Evolutionary conservation across 2,113 vertebrate genomes (phyloP), one percentile per base, ranked within the genome.

Genomic region (Tetraodon nigroviridis): DNA sequence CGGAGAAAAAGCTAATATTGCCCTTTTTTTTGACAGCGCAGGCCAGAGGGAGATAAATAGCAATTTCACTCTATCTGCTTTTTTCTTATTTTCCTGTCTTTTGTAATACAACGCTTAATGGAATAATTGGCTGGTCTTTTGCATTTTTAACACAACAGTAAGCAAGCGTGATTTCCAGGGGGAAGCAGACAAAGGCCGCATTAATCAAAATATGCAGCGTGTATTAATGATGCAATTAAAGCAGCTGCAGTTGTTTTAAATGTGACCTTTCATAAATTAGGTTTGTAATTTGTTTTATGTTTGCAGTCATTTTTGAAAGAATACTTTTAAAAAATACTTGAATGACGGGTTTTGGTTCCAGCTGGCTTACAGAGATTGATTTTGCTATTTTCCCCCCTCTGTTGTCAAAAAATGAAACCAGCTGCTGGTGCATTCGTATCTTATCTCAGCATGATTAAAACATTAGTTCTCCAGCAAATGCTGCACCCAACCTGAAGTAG

Each of bases 151-250:
- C 58, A 65, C 15, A 76, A 61, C 51, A 61, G 10, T 49, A 48
- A 64, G 53, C 63, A 24, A 20, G 48, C 52, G 42, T 2, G 6
- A 55, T 69, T 76, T 78, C 49, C n/a, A 19, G 51, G 22, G 27
- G 44, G 61, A 20, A 18, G 29, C 49, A 69, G 59, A 32, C 63
- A 64, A 46, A 48, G 22, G 19, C 15, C 0, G 7, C 18, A 40
- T 46, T 64, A 15, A 61, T 56, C 62, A 16, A 58, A 66, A 65
- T 58, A 2, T 29, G 17, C 42, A 69, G 67, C 51, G 14, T 63
- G 54, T 51, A 58, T 60, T 76, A 78, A 78, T 70, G 50, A 68
- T 70, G 61, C 50, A 73, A 69, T 73, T 75, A 73, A 55, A 73
- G 51, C 13, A 10, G n/a, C 24, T 45, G 21, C 14, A 7, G 21